Conservation (phyloP, 2,888 invertebrate species). For the Chalcis sispes region DNA sequence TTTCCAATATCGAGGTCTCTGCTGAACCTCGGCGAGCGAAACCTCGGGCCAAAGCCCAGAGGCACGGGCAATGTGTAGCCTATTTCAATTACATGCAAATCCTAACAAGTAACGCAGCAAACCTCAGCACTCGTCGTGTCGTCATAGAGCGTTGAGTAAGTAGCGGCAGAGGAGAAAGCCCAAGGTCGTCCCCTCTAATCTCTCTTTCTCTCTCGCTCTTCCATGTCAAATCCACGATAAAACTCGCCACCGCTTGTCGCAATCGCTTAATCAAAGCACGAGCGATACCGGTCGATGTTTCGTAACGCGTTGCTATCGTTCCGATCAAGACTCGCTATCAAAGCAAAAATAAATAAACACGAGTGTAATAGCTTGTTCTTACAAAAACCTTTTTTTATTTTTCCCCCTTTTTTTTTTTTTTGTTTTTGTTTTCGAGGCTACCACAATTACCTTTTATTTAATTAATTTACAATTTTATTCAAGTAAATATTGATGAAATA, state of each 20-base stretch:
- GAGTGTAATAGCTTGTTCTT: no score
- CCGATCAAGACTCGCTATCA: no score
- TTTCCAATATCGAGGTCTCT: constrained; percentile 43
- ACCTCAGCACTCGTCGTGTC: constrained; percentile 58
- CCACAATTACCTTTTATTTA: no score
- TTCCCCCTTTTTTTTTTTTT: no score
- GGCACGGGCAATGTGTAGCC: constrained; percentile 54
- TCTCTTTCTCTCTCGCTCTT: no score
- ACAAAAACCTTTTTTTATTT: no score
- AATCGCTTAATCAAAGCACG: constrained; percentile 25
- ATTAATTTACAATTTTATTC: no score
- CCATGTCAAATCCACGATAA: neutral
- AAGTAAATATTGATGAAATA: no score
- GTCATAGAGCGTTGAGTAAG: neutral
- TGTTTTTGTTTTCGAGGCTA: no score
- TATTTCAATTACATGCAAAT: constrained; percentile 68
- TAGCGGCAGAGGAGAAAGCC: neutral
- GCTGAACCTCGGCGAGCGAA: constrained; percentile 21
- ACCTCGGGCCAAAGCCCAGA: constrained; percentile 6
- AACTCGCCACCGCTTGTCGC: constrained; percentile 14
- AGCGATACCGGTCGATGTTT: neutral
- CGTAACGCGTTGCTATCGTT: neutral
- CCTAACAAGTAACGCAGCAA: constrained; percentile 60
- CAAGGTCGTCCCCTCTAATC: constrained; percentile 38
- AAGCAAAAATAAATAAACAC: no score